These are phyloP conservation scores for Leiothrix lutea DNA, from an alignment of 2,113 vertebrate genomes.

Conservation along the genomic window DNA sequence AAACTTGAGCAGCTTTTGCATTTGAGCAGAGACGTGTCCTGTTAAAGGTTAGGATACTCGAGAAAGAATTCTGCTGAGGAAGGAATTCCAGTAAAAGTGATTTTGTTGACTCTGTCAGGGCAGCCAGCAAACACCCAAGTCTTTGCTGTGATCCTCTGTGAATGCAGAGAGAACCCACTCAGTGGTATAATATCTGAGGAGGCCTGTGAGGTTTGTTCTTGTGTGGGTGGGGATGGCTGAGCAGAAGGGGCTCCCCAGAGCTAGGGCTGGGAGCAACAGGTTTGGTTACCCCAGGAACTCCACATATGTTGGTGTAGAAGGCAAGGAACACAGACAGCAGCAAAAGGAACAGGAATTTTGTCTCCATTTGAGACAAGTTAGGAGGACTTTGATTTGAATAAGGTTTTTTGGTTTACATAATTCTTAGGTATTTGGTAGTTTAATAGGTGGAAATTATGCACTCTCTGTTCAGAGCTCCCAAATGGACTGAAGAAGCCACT, in stretches of 20 bases:
- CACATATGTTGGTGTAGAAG: accelerated
- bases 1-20: not conserved
- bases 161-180: not conserved
- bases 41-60: not conserved
- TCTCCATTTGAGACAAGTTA: not conserved
- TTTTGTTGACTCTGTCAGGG: not conserved
- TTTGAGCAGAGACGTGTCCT: not conserved
- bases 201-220: not conserved
- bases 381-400: not conserved
- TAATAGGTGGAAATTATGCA: accelerated
- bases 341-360: not conserved
- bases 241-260: not conserved
- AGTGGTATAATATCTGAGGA: accelerated
- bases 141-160: not conserved
- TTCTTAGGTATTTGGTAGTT: not conserved
- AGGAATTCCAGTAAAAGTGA: not conserved
- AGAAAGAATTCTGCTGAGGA: conserved; percentile 11
- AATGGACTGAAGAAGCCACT: not conserved
- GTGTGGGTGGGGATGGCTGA: not conserved
- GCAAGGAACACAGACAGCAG: not conserved
- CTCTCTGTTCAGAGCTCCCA: not conserved
- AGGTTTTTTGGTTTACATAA: accelerated
- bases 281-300: not conserved
- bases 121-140: accelerated
- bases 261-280: not conserved